Evolutionary conservation across 2,888 invertebrate genomes (phyloP), one percentile per base, ranked within the genome.

Genomic region (Branchellion lobata): DNA sequence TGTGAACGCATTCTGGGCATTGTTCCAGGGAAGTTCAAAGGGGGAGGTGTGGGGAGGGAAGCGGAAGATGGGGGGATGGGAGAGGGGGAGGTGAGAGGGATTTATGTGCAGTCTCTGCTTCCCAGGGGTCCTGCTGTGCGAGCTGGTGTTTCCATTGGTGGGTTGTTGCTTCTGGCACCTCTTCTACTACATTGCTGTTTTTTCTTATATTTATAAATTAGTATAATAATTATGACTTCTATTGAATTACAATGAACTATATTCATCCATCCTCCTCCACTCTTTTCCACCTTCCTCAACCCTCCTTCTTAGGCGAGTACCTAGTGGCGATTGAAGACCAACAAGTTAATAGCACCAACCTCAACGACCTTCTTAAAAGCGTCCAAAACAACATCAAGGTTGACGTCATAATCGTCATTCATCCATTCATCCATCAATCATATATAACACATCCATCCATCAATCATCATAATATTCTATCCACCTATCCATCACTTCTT

Each of bases 121-220:
- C 91, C 91, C 0, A 92, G 92, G 85, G 90, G 90, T 71, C 90
- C 90, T 84, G 90, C 91, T 0, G 89, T 90, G 82, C 91, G 91
- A 84, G 90, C 90, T 80, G 90, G 91, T 75, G 91, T 94, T 1
- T 92, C 92, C 89, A 91, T 92, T 80, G 94, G 88, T 87, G 80
- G 82, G 84, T 65, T 61, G 5, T 40, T 24, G 14, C 21, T 57
- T 57, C 40, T 40, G 40, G n/a, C n/a, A n/a, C n/a, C n/a, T n/a
- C n/a, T n/a, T n/a, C n/a, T n/a, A n/a, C n/a, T n/a, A n/a, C n/a
- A n/a, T n/a, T n/a, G n/a, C n/a, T n/a, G n/a, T n/a, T n/a, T n/a
- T n/a, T n/a, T n/a, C n/a, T n/a, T n/a, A n/a, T n/a, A n/a, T n/a
- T n/a, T n/a, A n/a, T n/a, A n/a, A n/a, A n/a, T n/a, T n/a, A n/a